Conservation (phyloP, 1,140 invertebrate genomes). For the Campodea augens region DNA sequence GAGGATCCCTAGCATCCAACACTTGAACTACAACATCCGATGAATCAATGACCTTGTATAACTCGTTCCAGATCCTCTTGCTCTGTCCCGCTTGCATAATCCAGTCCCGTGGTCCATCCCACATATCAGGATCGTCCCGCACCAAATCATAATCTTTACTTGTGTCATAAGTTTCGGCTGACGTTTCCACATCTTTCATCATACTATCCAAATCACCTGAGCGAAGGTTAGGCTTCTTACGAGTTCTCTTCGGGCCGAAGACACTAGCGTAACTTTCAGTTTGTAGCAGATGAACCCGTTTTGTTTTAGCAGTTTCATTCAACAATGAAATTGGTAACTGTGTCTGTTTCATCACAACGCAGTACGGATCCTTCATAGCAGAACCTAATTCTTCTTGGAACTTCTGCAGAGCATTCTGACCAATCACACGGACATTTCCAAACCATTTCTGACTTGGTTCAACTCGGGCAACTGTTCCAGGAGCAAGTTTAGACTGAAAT, state of each 20-base stretch:
- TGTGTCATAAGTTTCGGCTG: conserved; percentile 52
- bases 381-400: conserved; percentile 93
- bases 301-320: conserved; percentile 79
- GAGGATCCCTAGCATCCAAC: conserved; percentile 83
- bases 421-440: conserved; percentile 77
- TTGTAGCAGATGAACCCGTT: conserved; percentile 83
- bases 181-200: conserved; percentile 44
- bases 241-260: conserved; percentile 82
- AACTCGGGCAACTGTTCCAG: conserved; percentile 79
- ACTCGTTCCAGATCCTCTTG: conserved; percentile 95
- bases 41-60: conserved; percentile 98
- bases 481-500: conserved; percentile 73
- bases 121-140: conserved; percentile 48
- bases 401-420: conserved; percentile 84
- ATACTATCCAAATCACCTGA: conserved; percentile 47
- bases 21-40: conserved; percentile 92
- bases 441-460: conserved; percentile 99
- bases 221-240: conserved; percentile 75
- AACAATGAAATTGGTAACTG: conserved; percentile 84
- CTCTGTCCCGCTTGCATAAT: conserved; percentile 86
- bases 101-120: conserved; percentile 28
- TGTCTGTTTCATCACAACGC: conserved; percentile 92
- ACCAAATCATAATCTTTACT: conserved; percentile 66
- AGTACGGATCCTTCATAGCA: conserved; percentile 87
- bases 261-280: conserved; percentile 85